Base-by-base conservation (phyloP, 2,888 invertebrate species). In the Lepidocyrtinus sp. region DNA sequence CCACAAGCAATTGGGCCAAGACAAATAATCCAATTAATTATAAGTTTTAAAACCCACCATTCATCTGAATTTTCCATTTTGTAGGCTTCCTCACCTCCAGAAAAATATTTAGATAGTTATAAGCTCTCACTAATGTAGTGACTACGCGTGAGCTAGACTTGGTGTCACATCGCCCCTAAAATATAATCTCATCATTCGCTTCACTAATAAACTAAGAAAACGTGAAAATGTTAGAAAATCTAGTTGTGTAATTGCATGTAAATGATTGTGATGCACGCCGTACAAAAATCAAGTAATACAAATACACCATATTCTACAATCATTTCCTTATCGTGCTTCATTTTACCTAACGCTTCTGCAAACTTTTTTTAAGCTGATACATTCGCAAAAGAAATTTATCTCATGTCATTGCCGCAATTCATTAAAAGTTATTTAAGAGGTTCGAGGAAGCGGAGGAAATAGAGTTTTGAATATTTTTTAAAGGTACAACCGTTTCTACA, bases 21-120 rank as follows among this genome's bases (percentile, higher is more conserved):
- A 61, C 72, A 63, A 72, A 61, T 72, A 72, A 72, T 72, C 72
- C n/a, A 21, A 63, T 63, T 61, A 72, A 63, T 71, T 71, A 62
- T 59, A 7, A 59, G 21, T 59, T 59, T 7, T 50, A 15, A 50
- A 5, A 7, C 36, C 36, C 12, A 36, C 36, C 5, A 59, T 59
- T 21, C 7, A 59, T 59, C 59, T 59, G 22, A 59, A 21, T 59
- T 59, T 59, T 50, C 50, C 36, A 5, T 36, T 36, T 36, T 36
- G 36, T 21, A 22, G 59, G 59, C 59, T 59, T 59, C 59, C 19
- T 59, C 59, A 21, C 21, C 19, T 59, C 2, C 21, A 59, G n/a
- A n/a, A n/a, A n/a, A n/a, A n/a, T n/a, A n/a, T n/a, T n/a, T 59
- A 55, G 9, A 5, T 55, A 59, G 1, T 21, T 22, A 59, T 59